Conservation (phyloP, 1,140 invertebrate species). For the Trichonephila inaurata region DNA sequence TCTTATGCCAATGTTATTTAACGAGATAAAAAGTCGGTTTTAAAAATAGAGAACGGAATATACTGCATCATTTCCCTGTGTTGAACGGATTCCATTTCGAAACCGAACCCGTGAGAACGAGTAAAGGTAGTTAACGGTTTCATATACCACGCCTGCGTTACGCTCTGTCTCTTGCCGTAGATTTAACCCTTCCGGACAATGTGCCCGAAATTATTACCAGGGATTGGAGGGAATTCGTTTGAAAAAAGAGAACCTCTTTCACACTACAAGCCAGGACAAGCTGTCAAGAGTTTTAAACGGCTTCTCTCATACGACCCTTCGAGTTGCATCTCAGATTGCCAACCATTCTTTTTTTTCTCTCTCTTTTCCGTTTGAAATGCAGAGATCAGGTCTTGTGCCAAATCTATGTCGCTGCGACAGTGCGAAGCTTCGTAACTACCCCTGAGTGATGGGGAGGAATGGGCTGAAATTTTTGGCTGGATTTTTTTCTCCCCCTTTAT, state of each 20-base stretch:
- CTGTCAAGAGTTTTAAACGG: constrained; percentile 66
- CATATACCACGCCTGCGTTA: background rate
- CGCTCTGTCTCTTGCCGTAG: background rate
- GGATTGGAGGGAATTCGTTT: background rate
- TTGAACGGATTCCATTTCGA: no score
- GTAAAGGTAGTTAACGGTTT: constrained; percentile 46
- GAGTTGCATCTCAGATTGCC: constrained; percentile 43
- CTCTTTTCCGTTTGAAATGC: constrained; percentile 32
- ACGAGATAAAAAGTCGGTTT: no score
- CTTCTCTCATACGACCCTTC: constrained; percentile 11
- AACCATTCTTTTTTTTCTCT: constrained; percentile 4
- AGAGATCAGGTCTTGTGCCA: constrained; percentile 60
- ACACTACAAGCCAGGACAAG: constrained; percentile 12
- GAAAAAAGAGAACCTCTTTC: constrained; percentile 9
- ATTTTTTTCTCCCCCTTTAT: constrained; percentile 7
- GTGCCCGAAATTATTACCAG: constrained; percentile 35
- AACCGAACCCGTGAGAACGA: background rate
- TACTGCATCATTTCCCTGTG: no score
- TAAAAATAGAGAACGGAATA: no score
- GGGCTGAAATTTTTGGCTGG: constrained; percentile 28
- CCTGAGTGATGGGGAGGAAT: constrained; percentile 61
- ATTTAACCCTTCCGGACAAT: constrained; percentile 41
- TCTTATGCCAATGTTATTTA: no score
- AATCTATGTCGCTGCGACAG: constrained; percentile 50
- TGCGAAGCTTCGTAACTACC: constrained; percentile 54